These are phyloP conservation scores for Limnephilus marmoratus DNA, from an alignment of 2,888 invertebrate genomes.

Conservation along the genomic window DNA sequence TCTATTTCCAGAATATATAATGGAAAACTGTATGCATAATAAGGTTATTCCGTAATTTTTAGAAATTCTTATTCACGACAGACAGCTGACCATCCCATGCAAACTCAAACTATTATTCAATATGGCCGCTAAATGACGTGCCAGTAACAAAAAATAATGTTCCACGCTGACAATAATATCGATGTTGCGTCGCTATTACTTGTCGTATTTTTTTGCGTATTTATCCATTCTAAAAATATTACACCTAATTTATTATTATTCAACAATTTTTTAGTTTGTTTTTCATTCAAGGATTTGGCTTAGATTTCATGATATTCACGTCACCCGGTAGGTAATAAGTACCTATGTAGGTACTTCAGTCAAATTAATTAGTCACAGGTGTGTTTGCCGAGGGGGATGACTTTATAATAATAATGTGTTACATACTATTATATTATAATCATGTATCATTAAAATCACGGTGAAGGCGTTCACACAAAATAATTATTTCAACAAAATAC, in stretches of 20 bases:
- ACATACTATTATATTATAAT: not conserved
- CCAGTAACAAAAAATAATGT: conserved; percentile 68
- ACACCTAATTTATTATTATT: not conserved
- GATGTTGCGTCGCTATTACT: conserved; percentile 20
- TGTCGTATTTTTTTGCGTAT: not conserved
- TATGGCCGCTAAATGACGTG: conserved; percentile 73
- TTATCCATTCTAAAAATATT: not conserved
- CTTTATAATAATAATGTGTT: not conserved
- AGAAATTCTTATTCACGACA: conserved; percentile 67
- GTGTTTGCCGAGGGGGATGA: not conserved
- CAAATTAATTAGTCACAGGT: not conserved
- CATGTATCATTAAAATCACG: not conserved
- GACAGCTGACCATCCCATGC: conserved; percentile 79
- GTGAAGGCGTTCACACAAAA: not conserved
- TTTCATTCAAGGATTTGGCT: not conserved
- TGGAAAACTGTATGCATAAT: conserved; percentile 22
- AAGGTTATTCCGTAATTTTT: conserved; percentile 66
- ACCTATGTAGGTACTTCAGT: conserved; percentile 15
- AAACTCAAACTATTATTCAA: conserved; percentile 76
- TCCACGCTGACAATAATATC: conserved; percentile 42
- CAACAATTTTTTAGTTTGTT: not conserved
- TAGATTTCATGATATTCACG: not conserved
- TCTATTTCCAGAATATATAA: not conserved
- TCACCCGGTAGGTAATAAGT: not conserved
- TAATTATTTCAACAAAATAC: not conserved